Percentiles rank a stretch among this genome's conserved stretches.
Evolutionary conservation across 92 coral and sea anemone species (phyloP).

Genomic region (Bergia puertoricense): DNA sequence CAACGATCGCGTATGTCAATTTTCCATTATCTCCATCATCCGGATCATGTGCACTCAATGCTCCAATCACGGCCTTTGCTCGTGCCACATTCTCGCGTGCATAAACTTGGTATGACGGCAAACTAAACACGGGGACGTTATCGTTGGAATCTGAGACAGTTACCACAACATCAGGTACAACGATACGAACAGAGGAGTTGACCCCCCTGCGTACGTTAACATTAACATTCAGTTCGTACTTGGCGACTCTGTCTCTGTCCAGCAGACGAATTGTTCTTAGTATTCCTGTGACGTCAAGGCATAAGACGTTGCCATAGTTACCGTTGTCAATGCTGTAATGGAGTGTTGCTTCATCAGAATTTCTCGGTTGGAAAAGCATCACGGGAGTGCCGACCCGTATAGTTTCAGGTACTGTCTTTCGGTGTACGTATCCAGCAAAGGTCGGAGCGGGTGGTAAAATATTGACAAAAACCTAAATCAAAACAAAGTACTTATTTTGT

Average conservation of each 20-base stretch:
- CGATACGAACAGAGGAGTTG: conserved; percentile 25
- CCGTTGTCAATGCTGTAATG: conserved; percentile 76
- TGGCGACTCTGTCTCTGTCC: conserved; percentile 67
- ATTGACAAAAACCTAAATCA: conserved; percentile 55
- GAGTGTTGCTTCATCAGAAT: conserved; percentile 51
- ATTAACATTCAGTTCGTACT: conserved; percentile 60
- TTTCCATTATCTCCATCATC: conserved; percentile 72
- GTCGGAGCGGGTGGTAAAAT: conserved; percentile 58
- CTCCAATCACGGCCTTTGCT: conserved; percentile 56
- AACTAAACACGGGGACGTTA: conserved; percentile 72
- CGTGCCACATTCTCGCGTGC: conserved; percentile 66
- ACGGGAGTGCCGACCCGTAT: conserved; percentile 53
- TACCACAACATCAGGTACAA: conserved; percentile 65
- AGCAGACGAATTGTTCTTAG: conserved; percentile 61
- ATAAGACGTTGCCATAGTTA: conserved; percentile 64
- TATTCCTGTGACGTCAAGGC: conserved; percentile 82
- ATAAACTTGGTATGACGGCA: conserved; percentile 59
- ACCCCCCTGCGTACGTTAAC: conserved; percentile 61
- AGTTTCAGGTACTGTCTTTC: conserved; percentile 56
- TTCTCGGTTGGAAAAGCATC: conserved; percentile 35
- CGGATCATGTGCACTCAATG: conserved; percentile 57
- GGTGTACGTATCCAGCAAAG: conserved; percentile 33
- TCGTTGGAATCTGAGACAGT: conserved; percentile 79
- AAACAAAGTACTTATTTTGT: not conserved
- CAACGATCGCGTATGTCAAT: conserved; percentile 65